Base-by-base conservation (phyloP, 2,888 invertebrate species). In the Cantharis rustica region DNA sequence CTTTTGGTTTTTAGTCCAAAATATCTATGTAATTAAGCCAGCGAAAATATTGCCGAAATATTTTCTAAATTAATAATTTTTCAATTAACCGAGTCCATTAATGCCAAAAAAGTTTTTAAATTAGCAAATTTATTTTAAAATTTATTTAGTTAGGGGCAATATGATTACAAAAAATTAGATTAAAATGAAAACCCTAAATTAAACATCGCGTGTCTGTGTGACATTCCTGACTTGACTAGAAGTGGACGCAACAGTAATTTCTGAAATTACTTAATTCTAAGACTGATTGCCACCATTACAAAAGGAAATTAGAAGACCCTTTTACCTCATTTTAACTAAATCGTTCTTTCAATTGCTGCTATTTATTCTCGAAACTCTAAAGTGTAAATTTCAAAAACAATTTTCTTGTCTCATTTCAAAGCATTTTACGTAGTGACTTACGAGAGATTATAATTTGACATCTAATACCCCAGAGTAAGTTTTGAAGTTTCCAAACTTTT, bases 241-340 rank as follows among this genome's bases (percentile, higher is more conserved):
- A 72, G 71, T 76, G 76, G 73, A 76, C 73, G 16, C 62, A 66
- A 66, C 17, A 70, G 68, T 71, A 79, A 79, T 79, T 79, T 77
- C 76, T 63, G 69, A 75, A 79, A 79, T 79, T 79, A 77, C 79
- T 76, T 77, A 79, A 79, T 79, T 79, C 76, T 74, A 73, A 70
- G 75, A 72, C 69, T 73, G 71, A 76, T 79, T 79, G 31, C 76
- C 64, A 62, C 73, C 74, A 76, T 79, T 79, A 73, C 73, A 47
- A 68, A 70, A 61, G 73, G 64, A 66, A 68, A 76, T 76, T 76
- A 72, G 63, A 70, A 72, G 17, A 64, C 68, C 64, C 72, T 69
- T 31, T 71, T 68, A 66, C 20, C 75, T 26, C 64, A 70, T 75
- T 78, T 75, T 71, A 73, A 73, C 71, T 64, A 71, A 75, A 78